Evolutionary conservation across 2,888 invertebrate species (phyloP), one percentile per base, ranked within the genome.

Genomic region (Volucella bombylans): DNA sequence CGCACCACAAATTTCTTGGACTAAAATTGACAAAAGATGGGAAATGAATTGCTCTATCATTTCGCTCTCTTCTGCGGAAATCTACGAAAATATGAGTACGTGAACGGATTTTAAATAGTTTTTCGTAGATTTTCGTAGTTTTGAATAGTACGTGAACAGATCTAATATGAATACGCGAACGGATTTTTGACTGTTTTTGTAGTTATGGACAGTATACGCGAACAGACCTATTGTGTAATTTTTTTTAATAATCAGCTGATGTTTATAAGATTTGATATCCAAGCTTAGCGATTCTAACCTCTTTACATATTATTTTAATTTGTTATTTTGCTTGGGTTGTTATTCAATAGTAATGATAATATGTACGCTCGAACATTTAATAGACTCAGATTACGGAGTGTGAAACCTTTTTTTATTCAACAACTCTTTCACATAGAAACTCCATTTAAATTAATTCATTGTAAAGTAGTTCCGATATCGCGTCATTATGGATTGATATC

Each of bases 311-410:
- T 12, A 15, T n/a, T 65, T 1, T 9, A 12, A 43, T 31, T 54
- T 14, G 11, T 15, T 10, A 4, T 12, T 12, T 11, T 11, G 14
- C 2, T 49, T 52, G 12, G 2, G 18, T 54, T 15, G 31, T 43
- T 31, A 38, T 43, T 59, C 12, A 50, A 52, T 2, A 45, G 59
- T 61, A 31, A 12, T 23, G 45, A 3, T 77, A 77, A 59, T 54
- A 82, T 82, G 82, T 77, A 82, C 61, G 41, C n/a, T 4, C 65
- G 65, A 3, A 38, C 10, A 10, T 54, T 71, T 23, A 49, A 59
- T 14, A 77, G 65, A 55, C n/a, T 67, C 10, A 15, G 65, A 8
- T 18, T 65, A 6, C 69, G 71, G 10, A 23, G 65, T 71, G 47
- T 14, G 4, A 82, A 55, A 18, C 12, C 10, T 4, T n/a, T 72